Base-by-base conservation (phyloP, 2,797 vertebrate genomes). In the Ctenopoma multispine region DNA sequence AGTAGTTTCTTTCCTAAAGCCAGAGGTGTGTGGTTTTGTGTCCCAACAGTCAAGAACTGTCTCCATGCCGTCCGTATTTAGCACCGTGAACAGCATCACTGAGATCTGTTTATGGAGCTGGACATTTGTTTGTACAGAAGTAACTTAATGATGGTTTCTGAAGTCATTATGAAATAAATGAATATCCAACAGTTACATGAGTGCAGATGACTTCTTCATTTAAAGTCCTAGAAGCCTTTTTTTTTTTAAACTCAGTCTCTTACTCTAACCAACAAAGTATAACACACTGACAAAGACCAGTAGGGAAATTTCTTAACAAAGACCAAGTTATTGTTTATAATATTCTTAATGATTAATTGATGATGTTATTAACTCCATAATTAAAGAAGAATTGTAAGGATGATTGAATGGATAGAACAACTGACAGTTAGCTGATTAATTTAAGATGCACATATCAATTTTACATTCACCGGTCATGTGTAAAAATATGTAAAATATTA, bases 121-220 rank as follows among this genome's bases (percentile, higher is more conserved):
- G 63, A 81, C 34, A 43, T 82, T 85, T 83, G 63, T 89, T 84
- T 91, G 81, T 90, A 90, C 76, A 91, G 63, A 88, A 79, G 54
- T 80, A 77, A 80, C 72, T 77, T 81, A 47, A 66, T 84, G 66
- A 65, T 79, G 69, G 65, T 82, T 90, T 48, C 81, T 87, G 64
- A 87, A 72, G 64, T 72, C 60, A 87, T 77, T 82, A 84, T 83
- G 64, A 90, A 93, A 92, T 93, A 92, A 93, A 93, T 81, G 36
- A 71, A 74, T 85, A 72, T 85, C 68, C 74, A 72, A 79, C 46
- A 38, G 41, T 51, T 77, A 18, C 79, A 53, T 31, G 68, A 63
- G 14, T 63, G 17, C 12, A 17, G 41, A 51, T 12, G 3, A 3
- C 62, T 80, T 68, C 24, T 72, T 71, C 29, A 68, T 70, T 36